phyloP scores from a whole-genome alignment of 2,113 vertebrate genomes.

The Tetrao urogallus region DNA sequence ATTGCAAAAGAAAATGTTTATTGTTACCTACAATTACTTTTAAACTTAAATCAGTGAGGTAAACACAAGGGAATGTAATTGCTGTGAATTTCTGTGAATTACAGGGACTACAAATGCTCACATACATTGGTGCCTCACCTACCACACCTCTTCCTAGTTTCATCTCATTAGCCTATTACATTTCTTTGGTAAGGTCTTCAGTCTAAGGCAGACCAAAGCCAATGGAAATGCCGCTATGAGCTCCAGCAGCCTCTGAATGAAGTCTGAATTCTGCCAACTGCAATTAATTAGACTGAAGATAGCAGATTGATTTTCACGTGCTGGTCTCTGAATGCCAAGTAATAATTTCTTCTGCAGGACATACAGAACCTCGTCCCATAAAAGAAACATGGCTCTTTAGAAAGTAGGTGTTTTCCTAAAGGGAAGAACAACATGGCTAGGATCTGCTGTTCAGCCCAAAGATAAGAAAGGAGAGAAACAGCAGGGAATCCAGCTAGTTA shows the following conservation, averaged over 20 bases:
- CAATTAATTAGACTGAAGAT: neutral
- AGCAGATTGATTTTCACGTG: neutral
- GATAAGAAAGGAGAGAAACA: neutral
- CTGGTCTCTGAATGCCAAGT: neutral
- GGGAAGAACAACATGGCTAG: rapidly evolving
- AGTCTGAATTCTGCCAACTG: neutral
- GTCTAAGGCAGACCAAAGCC: neutral
- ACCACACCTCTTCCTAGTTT: neutral
- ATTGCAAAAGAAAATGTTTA: neutral
- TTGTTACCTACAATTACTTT: neutral
- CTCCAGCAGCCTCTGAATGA: neutral
- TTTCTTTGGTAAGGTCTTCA: neutral
- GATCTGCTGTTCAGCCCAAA: rapidly evolving
- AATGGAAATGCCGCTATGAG: neutral
- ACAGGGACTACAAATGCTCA: neutral
- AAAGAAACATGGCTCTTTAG: neutral
- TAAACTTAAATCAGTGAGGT: neutral
- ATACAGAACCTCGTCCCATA: rapidly evolving
- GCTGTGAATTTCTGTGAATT: neutral
- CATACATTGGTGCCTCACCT: neutral
- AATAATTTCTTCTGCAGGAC: neutral
- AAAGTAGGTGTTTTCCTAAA: neutral
- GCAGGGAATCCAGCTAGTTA: neutral
- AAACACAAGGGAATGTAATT: neutral
- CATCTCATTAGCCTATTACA: neutral